These are phyloP conservation scores for Equus przewalskii DNA, from an alignment of 2,113 vertebrate genomes.

Conservation along the genomic window DNA sequence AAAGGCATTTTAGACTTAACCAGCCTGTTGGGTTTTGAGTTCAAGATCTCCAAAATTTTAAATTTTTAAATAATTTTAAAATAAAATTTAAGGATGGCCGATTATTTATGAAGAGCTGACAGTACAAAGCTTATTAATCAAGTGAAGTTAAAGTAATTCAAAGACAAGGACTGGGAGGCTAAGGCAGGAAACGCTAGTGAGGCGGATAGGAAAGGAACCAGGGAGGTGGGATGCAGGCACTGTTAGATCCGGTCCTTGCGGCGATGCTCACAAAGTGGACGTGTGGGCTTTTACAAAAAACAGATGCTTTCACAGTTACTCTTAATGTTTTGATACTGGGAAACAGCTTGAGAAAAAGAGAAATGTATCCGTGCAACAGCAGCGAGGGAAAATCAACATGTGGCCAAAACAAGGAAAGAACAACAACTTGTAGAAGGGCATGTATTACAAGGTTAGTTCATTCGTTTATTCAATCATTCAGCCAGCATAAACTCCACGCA, in stretches of 20 bases:
- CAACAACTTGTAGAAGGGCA: not conserved
- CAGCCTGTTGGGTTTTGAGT: not conserved
- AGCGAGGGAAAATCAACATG: not conserved
- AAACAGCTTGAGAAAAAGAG: not conserved
- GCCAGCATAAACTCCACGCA: not conserved
- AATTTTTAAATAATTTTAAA: not conserved
- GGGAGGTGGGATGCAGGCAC: not conserved
- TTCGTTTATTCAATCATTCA: not conserved
- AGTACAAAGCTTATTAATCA: not conserved
- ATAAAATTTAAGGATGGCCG: not conserved
- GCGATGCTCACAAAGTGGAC: not conserved
- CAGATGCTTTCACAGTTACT: not conserved
- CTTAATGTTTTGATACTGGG: not conserved
- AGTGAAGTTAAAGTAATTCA: not conserved
- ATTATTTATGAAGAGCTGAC: not conserved
- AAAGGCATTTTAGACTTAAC: not conserved
- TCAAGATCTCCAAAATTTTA: not conserved
- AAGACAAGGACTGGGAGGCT: not conserved
- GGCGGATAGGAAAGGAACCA: not conserved
- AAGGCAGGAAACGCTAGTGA: not conserved
- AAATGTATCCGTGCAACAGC: not conserved
- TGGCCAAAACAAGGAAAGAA: not conserved
- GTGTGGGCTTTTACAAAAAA: not conserved
- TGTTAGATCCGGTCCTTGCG: not conserved
- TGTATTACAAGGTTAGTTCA: not conserved